Base-by-base conservation (phyloP, 2,888 invertebrate species). In the Craniophora ligustri region DNA sequence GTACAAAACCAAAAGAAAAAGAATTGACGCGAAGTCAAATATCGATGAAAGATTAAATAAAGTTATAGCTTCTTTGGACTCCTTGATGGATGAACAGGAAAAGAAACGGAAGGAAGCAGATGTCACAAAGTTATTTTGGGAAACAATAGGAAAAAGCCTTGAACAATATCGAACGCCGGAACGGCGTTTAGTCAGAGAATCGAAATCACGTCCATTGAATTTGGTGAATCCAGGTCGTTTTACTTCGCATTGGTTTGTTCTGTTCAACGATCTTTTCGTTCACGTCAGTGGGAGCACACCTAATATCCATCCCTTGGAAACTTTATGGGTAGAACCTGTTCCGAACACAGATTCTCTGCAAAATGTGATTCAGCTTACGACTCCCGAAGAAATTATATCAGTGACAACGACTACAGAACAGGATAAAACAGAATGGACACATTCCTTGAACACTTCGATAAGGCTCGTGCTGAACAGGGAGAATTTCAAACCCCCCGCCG, bases 261-360 rank as follows among this genome's bases (percentile, higher is more conserved):
- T 98, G 41, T 95, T 98, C 78, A 97, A 96, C 49, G 98, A 98
- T 85, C 91, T 96, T 48, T 96, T 98, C 62, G 95, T 97, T 49
- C 97, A 98, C 78, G 91, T 96, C 18, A 94, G 94, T 75, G 96
- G 96, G 28, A 95, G 96, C 18, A 94, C 95, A 1, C 94, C 95
- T 44, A 94, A 93, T 51, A 85, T 94, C 0, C 96, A 97, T 86
- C 95, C 96, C 6, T 89, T 98, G 62, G 94, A 94, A 60, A 96
- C 96, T 0, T 84, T 98, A 36, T 98, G 98, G 98, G 94, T 97
- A 2, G 97, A 97, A 81, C 91, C 95, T 3, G 90, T 96, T 30
- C 93, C 95, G n/a, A 96, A 96, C 71, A 94, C 94, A 11, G 95
- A 95, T 70, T 92, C 93, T 6, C 79, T 95, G 31, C 94, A 95